phyloP scores from a whole-genome alignment of 2,113 vertebrate genomes.

The Sardina pilchardus region DNA sequence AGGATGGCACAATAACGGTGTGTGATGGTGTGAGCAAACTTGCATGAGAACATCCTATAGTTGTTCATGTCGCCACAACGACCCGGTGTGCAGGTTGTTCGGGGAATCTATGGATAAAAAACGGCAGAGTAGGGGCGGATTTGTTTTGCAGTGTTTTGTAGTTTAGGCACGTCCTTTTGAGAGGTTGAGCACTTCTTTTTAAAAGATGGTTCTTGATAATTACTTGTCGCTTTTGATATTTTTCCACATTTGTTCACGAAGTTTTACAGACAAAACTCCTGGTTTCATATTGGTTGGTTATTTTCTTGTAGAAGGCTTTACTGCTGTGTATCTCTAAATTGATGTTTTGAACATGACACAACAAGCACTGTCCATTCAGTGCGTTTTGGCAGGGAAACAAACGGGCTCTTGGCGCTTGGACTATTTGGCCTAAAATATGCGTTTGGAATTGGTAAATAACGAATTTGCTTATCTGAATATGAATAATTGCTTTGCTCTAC shows the following conservation, averaged over 20 bases:
- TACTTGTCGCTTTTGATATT: background rate
- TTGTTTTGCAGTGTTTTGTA: conserved; percentile 73
- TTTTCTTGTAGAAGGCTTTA: background rate
- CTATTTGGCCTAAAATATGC: background rate
- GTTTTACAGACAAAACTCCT: background rate
- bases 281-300: background rate
- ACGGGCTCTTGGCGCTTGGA: background rate
- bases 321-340: background rate
- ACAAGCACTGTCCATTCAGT: background rate
- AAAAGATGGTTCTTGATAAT: background rate
- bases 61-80: conserved; percentile 37
- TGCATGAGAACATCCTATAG: conserved; percentile 63
- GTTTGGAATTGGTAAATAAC: background rate
- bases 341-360: background rate
- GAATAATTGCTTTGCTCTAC: background rate
- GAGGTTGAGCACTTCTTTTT: conserved; percentile 32
- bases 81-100: conserved; percentile 18
- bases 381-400: background rate
- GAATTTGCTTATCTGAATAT: background rate
- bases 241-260: background rate
- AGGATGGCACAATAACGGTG: conserved; percentile 30
- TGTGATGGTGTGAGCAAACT: conserved; percentile 47
- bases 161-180: conserved; percentile 73
- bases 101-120: conserved; percentile 35
- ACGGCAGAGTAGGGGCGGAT: conserved; percentile 57